Base-by-base conservation (phyloP, 2,888 invertebrate species). In the Podotricha telesiphe region DNA sequence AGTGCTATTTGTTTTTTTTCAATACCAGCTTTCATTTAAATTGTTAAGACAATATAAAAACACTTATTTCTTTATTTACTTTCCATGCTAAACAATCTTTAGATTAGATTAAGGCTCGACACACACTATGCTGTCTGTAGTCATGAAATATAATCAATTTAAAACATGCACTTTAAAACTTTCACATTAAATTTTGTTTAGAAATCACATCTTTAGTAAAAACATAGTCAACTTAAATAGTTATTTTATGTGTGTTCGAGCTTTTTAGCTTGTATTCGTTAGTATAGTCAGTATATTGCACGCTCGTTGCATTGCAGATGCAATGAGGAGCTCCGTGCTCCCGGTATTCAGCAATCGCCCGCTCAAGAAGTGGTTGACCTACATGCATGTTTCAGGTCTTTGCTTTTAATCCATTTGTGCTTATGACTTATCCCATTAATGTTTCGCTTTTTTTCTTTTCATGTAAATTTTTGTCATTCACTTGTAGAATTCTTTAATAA, bases 301-400 rank as follows among this genome's bases (percentile, higher is more conserved):
- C 51, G 59, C 66, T 81, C 86, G 77, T 88, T 85, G 84, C 87
- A 82, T 92, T 91, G 85, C 92, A 91, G 93, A 92, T 89, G 79
- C 85, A 77, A 82, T 88, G 84, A 87, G 84, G 81, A 82, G 86
- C 86, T 83, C 85, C 80, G 84, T 87, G 83, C 86, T 88, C 80
- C 83, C 89, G 77, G 83, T 87, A 86, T 83, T 92, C 78, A 85
- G 85, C 76, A 82, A 80, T 65, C 89, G 89, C 77, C 91, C 86
- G 79, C 81, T 91, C 91, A 92, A 90, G 91, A 93, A 92, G 82
- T 93, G 92, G 92, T 88, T 93, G 84, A 91, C 92, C 85, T 92
- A 91, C 91, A 87, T 92, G 92, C 93, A 92, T 93, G 92, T 88
- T 71, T 87, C 91, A 93, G 93, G 93, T 93, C 91, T 86, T 80